A percentile compares a stretch with the other conserved stretches of the same genome.
phyloP scores from a whole-genome alignment of 2,797 vertebrate genomes.

The Threskiornis aethiopicus region DNA sequence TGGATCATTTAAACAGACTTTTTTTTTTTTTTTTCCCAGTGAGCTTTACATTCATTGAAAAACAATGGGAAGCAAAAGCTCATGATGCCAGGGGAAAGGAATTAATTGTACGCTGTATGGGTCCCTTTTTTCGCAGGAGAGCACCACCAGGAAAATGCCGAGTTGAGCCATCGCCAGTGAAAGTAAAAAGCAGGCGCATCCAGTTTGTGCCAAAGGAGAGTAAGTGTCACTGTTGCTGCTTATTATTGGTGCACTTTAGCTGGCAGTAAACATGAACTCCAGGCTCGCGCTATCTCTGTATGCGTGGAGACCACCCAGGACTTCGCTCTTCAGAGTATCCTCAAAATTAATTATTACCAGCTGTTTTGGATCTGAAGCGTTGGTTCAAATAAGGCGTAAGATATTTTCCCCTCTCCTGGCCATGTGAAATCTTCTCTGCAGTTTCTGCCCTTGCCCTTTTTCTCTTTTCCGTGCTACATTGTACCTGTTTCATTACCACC shows the following conservation, averaged over 20 bases:
- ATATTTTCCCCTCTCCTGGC: neutral
- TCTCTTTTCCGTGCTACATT: neutral
- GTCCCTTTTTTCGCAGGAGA: slow-evolving; percentile 78
- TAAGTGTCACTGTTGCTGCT: slow-evolving; percentile 73
- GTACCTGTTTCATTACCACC: neutral
- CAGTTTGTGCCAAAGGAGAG: slow-evolving; percentile 88
- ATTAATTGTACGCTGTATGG: neutral
- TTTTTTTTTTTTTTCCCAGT: neutral
- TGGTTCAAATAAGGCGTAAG: neutral
- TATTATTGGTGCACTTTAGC: neutral
- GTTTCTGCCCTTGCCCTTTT: neutral
- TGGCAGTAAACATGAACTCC: neutral
- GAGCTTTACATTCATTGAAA: neutral
- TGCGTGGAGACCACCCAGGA: neutral
- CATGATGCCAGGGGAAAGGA: neutral
- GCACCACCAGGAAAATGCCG: slow-evolving; percentile 88
- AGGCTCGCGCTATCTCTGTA: neutral
- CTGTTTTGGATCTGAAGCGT: neutral
- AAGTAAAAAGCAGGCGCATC: slow-evolving; percentile 83
- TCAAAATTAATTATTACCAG: slow-evolving; percentile 9
- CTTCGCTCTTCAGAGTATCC: neutral
- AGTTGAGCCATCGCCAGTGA: slow-evolving; percentile 82
- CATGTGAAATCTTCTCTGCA: neutral
- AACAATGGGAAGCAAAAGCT: neutral
- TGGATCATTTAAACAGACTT: neutral